These are phyloP conservation scores for Acanthiza pusilla DNA, from an alignment of 2,797 vertebrate species.

Conservation along the genomic window DNA sequence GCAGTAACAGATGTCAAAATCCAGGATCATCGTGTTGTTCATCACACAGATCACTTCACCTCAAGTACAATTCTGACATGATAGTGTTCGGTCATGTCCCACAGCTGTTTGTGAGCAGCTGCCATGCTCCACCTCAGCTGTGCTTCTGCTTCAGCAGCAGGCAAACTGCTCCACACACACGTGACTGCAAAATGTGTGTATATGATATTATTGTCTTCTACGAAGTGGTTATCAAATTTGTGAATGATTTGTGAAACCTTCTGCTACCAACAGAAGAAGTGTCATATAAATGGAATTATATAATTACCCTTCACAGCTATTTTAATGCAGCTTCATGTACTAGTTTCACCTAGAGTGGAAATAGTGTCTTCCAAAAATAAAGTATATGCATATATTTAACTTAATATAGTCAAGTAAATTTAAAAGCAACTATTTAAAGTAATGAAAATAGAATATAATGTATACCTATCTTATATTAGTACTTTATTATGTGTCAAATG, in stretches of 20 bases:
- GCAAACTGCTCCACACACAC: neutral
- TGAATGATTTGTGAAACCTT: slow-evolving; percentile 26
- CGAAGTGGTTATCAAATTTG: neutral
- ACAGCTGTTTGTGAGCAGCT: neutral
- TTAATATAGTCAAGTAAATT: neutral
- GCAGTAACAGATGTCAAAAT: neutral
- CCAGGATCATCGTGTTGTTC: neutral
- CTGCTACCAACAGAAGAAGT: slow-evolving; percentile 2
- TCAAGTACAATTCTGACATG: neutral
- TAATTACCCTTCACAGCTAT: slow-evolving; percentile 34
- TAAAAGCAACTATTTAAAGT: slow-evolving; percentile 1
- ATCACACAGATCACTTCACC: slow-evolving; percentile 1
- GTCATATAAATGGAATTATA: slow-evolving; percentile 12
- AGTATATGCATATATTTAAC: neutral
- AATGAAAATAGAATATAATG: neutral
- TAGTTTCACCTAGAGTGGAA: neutral
- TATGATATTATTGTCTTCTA: neutral
- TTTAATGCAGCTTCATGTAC: neutral
- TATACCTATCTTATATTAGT: neutral
- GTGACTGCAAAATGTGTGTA: neutral
- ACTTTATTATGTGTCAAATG: neutral
- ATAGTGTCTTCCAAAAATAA: slow-evolving; percentile 29
- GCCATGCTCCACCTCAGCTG: neutral
- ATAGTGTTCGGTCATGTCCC: neutral
- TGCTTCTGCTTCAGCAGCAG: neutral